These are phyloP conservation scores for Ophthalmolycus amberensis DNA, from an alignment of 2,113 vertebrate species.

Conservation along the genomic window DNA sequence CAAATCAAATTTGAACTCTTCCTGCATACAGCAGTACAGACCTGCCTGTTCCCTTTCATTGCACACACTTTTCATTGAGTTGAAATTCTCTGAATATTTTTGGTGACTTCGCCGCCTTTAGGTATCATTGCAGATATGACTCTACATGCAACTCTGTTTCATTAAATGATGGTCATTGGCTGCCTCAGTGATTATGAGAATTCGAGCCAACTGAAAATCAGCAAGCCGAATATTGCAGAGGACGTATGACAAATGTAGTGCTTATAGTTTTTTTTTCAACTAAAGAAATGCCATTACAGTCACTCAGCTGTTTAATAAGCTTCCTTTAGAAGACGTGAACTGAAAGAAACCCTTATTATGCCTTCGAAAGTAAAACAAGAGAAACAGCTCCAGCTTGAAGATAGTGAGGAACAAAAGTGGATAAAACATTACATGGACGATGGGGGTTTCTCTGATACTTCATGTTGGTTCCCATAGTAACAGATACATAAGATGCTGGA, in stretches of 20 bases:
- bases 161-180: conserved; percentile 31
- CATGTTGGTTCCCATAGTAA: conserved; percentile 42
- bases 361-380: background rate
- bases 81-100: conserved; percentile 39
- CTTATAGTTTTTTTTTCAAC: background rate
- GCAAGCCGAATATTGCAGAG: background rate
- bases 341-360: conserved; percentile 23
- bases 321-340: conserved; percentile 6
- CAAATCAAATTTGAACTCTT: conserved; percentile 42
- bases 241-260: background rate
- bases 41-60: conserved; percentile 36
- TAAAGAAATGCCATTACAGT: background rate
- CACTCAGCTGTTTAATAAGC: conserved; percentile 30
- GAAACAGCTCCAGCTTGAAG: conserved; percentile 20
- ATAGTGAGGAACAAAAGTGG: background rate
- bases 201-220: conserved; percentile 5
- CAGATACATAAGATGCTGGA: conserved; percentile 9
- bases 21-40: conserved; percentile 32
- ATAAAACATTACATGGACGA: conserved; percentile 20
- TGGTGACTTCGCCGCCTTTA: conserved; percentile 32
- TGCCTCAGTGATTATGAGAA: background rate
- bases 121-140: conserved; percentile 18
- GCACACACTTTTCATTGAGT: conserved; percentile 38
- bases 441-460: conserved; percentile 20
- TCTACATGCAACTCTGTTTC: conserved; percentile 1